Evolutionary conservation across 2,113 vertebrate species (phyloP), one percentile per base, ranked within the genome.

Genomic region (Herpailurus yagouaroundi): DNA sequence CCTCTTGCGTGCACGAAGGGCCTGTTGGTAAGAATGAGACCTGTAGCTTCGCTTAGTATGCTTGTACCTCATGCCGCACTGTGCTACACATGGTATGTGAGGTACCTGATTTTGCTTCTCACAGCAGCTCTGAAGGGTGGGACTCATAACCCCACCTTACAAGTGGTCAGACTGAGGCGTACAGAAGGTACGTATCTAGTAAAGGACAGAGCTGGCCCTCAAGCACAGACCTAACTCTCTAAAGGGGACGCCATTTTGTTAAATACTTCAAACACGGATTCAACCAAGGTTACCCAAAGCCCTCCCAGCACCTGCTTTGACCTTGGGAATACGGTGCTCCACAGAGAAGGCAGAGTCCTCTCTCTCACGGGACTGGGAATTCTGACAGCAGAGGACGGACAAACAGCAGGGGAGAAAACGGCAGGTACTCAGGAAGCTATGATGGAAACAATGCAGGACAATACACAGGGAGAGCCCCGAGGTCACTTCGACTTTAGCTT

Each of bases 11-110:
- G 48, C 94, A 89, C 21, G 80, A 84, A 96, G 15, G 18, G 63
- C 23, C 12, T 18, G 21, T 71, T 33, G n/a, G 5, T 36, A 15
- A 36, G 25, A 13, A 33, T 21, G 48, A 13, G 79, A 68, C 68
- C 16, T n/a, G 15, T 15, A 80, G 25, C 21, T 33, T 29, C 13
- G 1, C 38, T 71, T 41, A 23, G 48, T 41, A 16, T 66, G 9
- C 57, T 52, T 10, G 5, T 4, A 9, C 18, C 63, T 88, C 1
- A 48, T 0, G 13, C 38, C 38, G 1, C 31, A 36, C 41, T 64
- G 31, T 1, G 14, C n/a, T 50, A 10, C 36, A 55, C 4, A 8
- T 2, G 1, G 1, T 64, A 3, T 14, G 1, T 41, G 14, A 19
- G 11, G 71, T 52, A 36, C 48, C 15, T 41, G 48, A 52, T 50